Evolutionary conservation across 2,113 vertebrate genomes (phyloP).

Genomic region (Misgurnus anguillicaudatus): DNA sequence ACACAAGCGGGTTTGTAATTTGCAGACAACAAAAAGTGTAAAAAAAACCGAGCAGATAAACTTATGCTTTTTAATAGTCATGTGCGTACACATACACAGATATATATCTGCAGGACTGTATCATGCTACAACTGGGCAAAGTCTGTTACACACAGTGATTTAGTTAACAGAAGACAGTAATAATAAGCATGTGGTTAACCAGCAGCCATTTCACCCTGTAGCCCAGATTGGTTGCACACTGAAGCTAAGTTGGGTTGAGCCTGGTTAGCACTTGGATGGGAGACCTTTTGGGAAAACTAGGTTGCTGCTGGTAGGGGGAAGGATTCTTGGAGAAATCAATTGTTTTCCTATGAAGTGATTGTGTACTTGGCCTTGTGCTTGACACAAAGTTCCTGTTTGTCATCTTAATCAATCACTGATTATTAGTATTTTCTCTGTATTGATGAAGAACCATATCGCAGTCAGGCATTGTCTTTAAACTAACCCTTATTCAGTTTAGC

Average conservation of each 20-base stretch:
- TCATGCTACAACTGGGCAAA: no score
- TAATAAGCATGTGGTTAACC: background rate
- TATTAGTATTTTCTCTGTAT: background rate
- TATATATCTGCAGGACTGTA: background rate
- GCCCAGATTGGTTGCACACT: no score
- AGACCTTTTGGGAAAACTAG: no score
- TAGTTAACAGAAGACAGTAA: background rate
- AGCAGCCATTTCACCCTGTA: no score
- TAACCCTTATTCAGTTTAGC: background rate
- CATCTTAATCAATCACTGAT: background rate
- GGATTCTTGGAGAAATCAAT: no score
- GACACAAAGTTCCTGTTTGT: constrained; percentile 12
- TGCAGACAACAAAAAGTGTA: no score
- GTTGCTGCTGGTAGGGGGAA: no score
- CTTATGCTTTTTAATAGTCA: background rate
- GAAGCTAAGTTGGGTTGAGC: no score
- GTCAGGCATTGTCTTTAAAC: background rate
- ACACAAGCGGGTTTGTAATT: no score
- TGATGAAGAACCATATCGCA: background rate
- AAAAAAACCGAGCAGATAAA: no score
- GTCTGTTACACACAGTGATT: constrained; percentile 9
- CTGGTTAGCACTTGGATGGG: no score
- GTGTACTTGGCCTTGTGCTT: background rate
- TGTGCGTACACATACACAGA: background rate
- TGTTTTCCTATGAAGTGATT: no score